Base-by-base conservation (phyloP, 2,888 invertebrate species). In the Euzetes globulus region DNA sequence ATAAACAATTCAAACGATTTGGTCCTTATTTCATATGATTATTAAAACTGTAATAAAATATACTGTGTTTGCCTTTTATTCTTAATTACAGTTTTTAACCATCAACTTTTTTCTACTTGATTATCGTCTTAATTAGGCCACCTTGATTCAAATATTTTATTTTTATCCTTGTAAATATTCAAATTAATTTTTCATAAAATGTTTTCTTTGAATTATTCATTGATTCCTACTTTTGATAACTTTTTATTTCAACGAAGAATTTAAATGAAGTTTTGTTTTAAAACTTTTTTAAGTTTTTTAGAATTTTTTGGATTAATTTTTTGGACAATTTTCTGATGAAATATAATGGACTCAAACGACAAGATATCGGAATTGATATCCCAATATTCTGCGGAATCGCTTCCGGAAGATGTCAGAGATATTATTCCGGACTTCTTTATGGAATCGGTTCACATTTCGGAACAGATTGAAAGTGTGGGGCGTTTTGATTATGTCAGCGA, bases 381-480 rank as follows among this genome's bases (percentile, higher is more conserved):
- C 15, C 74, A 55, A 58, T 74, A 27, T n/a, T 27, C 27, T n/a
- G 74, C 74, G 6, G 74, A 74, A 71, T 27, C 29, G 13, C 74
- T 74, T 19, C 74, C 74, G 1, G 33, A 68, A 15, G 74, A 74
- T 19, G 70, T 74, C 17, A 41, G 22, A 25, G 50, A 74, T 37
- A 70, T 74, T 58, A 33, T 74, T 27, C 68, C 41, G 1, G 68
- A 68, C 50, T 74, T 71, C 25, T 73, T 74, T 45, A 50, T 47
- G 52, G 41, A 74, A 33, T 72, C 52, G 37, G 17, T 41, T 19
- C 29, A 58, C 1, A 19, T 55, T 1, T 33, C 55, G 22, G 37
- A 52, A 17, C 33, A 72, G 25, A 41, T 41, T 11, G 52, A 58
- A 58, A 72, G 33, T 9, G 25, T 72, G 11, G 52, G 22, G 0